Evolutionary conservation across 2,888 invertebrate species (phyloP), one percentile per base, ranked within the genome.

Genomic region (Eurois occulta): DNA sequence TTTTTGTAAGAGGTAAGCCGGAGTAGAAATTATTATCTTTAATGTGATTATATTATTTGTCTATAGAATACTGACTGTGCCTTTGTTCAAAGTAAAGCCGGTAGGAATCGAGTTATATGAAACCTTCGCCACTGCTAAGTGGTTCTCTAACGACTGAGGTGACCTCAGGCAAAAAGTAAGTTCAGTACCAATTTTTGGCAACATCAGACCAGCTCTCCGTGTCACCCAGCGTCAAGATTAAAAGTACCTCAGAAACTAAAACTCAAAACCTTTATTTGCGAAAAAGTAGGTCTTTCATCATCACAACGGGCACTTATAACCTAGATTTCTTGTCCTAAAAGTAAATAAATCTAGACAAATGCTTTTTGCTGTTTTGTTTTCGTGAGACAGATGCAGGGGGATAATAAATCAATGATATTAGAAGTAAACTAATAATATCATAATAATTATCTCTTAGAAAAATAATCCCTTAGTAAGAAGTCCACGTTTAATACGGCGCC

Each of bases 271-370:
- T 77, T 60, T 60, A 41, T 68, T 77, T n/a, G n/a, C 18, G 4
- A 41, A 10, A 32, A 43, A 32, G 2, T 46, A 38, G 18, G 18
- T 48, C 18, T 38, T 46, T 2, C n/a, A 62, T n/a, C 2, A 55
- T 38, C 10, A 46, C 38, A 55, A n/a, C 38, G 0, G 7, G 32
- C 77, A 41, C 55, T 76, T 48, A 41, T 13, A 41, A 68, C 5
- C 77, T 35, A 77, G 48, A 67, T 77, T 77, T 77, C 1, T 41
- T 21, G 16, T n/a, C 5, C 2, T 77, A 8, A 77, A 38, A 0
- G 65, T 41, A 68, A 6, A 21, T 32, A 72, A 77, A 77, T 68
- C 46, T 67, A 68, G 58, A 60, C 5, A 60, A 77, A 69, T 69
- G n/a, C 32, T 62, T 35, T 77, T 52, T 35, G 60, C 21, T 78